phyloP scores from a whole-genome alignment of 2,888 invertebrate species.

The Ceratothoa steindachneri region DNA sequence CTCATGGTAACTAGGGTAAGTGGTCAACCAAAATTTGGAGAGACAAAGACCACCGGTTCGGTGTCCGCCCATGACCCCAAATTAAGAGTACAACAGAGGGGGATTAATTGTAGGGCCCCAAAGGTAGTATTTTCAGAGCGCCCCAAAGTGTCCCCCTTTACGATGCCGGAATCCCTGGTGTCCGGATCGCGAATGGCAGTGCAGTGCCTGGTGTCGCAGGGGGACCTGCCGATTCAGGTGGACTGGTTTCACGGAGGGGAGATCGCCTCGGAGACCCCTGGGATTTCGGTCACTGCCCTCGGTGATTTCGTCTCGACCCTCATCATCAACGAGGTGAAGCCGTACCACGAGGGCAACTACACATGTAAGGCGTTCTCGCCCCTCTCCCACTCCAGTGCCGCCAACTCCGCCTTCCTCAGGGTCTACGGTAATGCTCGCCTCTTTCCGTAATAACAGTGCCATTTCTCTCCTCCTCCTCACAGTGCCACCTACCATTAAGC shows the following conservation, averaged over 20 bases:
- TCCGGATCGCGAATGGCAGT: constrained; percentile 80
- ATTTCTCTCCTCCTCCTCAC: constrained; percentile 51
- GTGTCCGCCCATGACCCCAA: too few relatives aligned
- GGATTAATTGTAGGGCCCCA: too few relatives aligned
- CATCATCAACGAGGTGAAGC: constrained; percentile 49
- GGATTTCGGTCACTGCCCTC: constrained; percentile 67
- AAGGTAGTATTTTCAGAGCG: too few relatives aligned
- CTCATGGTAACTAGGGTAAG: too few relatives aligned
- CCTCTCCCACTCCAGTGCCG: too few relatives aligned
- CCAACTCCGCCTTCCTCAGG: constrained; percentile 48
- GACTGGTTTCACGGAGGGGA: constrained; percentile 78
- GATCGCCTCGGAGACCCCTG: constrained; percentile 49
- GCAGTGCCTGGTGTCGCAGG: constrained; percentile 83
- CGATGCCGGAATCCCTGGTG: constrained; percentile 74
- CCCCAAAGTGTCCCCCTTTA: constrained; percentile 78
- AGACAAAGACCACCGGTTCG: too few relatives aligned
- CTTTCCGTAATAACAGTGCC: too few relatives aligned
- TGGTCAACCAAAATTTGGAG: too few relatives aligned
- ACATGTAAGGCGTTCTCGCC: constrained; percentile 50
- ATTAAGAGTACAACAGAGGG: too few relatives aligned
- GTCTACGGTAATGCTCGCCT: constrained; percentile 49
- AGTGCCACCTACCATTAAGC: constrained; percentile 81
- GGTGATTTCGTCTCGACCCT: constrained; percentile 73
- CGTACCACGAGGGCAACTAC: constrained; percentile 50
- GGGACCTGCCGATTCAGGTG: constrained; percentile 85